Evolutionary conservation across 2,888 invertebrate genomes (phyloP), one percentile per base, ranked within the genome.

Genomic region (Branchellion lobata): DNA sequence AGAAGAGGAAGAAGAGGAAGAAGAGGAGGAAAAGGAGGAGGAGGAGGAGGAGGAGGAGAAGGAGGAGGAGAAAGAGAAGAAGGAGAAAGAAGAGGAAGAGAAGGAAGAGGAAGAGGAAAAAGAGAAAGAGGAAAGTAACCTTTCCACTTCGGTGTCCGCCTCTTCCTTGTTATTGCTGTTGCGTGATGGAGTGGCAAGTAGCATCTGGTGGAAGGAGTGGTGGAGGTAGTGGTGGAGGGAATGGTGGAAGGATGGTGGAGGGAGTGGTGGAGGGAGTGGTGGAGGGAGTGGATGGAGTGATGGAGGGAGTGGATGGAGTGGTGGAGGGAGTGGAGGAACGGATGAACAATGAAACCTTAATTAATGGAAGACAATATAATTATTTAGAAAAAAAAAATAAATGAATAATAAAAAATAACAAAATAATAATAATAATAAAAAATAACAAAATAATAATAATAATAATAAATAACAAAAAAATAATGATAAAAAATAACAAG

Each of bases 121-220:
- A 40, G 36, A 78, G n/a, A 69, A 78, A 34, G 71, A 69, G 33
- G 71, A 47, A 14, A 14, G 8, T 8, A 47, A 27, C 83, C 73
- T 24, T 5, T 65, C 61, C 1, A 33, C 36, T 29, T 81, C 81
- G 21, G 69, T 71, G 11, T 75, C 94, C 82, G 93, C 93, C 88
- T 96, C 95, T 82, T 94, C 93, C 86, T 94, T 92, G 87, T 94
- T 94, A 86, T 95, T 27, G 40, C 27, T 73, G 89, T 88, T 92
- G 93, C 87, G 95, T 95, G 88, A 96, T 96, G 86, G 95, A 85
- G 53, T 82, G 84, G 27, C 82, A 81, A 86, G 82, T 29, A 84
- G 33, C 29, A 29, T 29, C 33, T 69, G 34, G 29, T 77, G 51
- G 47, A 29, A 31, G 57, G 74, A n/a, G 21, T 53, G 83, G 73